A percentile compares a stretch with the other conserved stretches of the same genome.
Conservation (phyloP, 2,888 invertebrate species). For the Seladonia tumulorum region DNA sequence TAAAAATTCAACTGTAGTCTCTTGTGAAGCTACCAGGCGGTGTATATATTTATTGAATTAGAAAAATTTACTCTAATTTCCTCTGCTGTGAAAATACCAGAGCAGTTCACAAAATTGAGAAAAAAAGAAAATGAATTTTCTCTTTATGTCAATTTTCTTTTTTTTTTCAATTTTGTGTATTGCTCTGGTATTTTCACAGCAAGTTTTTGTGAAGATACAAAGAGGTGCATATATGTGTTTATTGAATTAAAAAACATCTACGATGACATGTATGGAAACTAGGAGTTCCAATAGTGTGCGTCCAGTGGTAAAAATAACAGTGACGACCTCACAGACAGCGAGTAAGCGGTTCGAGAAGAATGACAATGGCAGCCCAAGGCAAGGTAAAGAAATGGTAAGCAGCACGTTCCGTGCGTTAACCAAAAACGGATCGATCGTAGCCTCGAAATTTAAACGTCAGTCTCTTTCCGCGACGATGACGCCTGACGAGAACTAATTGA, state of each 20-base stretch:
- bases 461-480: constrained; percentile 67
- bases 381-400: neutral
- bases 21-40: no score
- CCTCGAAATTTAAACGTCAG: constrained; percentile 71
- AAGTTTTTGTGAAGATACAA: no score
- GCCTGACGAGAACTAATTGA: constrained; percentile 75
- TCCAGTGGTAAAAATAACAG: neutral
- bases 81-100: no score
- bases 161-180: no score
- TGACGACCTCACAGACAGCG: neutral
- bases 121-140: no score
- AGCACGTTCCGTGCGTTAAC: constrained; percentile 29
- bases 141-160: no score
- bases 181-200: no score
- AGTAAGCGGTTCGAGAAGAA: neutral
- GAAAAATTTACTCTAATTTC: no score
- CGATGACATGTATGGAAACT: neutral
- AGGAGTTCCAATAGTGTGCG: neutral
- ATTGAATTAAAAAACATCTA: neutral
- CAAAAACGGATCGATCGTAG: constrained; percentile 63
- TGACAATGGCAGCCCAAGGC: neutral
- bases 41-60: no score
- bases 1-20: no score
- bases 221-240: neutral
- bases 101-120: no score